Base-by-base conservation (phyloP, 2,113 vertebrate genomes). In the Prionailurus viverrinus region DNA sequence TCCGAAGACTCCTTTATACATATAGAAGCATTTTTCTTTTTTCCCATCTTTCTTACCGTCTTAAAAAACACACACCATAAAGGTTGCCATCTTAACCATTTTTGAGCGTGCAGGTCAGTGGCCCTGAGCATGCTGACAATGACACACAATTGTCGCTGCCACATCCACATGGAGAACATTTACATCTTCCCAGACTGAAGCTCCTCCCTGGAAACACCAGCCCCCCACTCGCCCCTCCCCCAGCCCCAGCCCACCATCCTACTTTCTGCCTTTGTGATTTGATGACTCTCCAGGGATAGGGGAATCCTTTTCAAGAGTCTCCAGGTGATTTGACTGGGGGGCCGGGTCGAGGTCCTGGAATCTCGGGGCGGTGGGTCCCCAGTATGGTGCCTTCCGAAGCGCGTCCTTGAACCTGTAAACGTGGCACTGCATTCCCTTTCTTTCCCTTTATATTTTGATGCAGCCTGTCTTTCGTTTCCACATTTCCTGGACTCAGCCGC, bases 251-350 rank as follows among this genome's bases (percentile, higher is more conserved):
- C 41, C 23, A 11, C 29, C 18, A 5, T 3, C 4, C 45, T 25
- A 19, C 15, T 39, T 21, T 23, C 61, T 39, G 21, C 27, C 61
- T 39, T 53, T 23, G 23, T 1, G 45, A 21, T 4, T 25, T 21
- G 63, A 68, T 8, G 5, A 58, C 63, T 69, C 48, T 58, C 55
- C 16, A 58, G 55, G 18, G 19, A 18, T 58, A 58, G 55, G 55
- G 78, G 71, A 21, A 4, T 4, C 65, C 14, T 73, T 29, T 41
- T 7, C 5, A 0, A 3, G 33, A 81, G 16, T 3, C n/a, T 61
- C 5, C 21, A 10, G 29, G 58, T 1, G 29, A 12, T 8, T 4
- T 9, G 0, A 10, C 5, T 0, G 1, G 9, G n/a, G 29, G 29
- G 41, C 13, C 9, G 69, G 13, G n/a, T 5, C 1, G 87, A 29